Percentiles rank a stretch among this genome's conserved stretches.
These are phyloP conservation scores for Oncorhynchus keta DNA, from an alignment of 2,113 vertebrate genomes.

Conservation along the genomic window DNA sequence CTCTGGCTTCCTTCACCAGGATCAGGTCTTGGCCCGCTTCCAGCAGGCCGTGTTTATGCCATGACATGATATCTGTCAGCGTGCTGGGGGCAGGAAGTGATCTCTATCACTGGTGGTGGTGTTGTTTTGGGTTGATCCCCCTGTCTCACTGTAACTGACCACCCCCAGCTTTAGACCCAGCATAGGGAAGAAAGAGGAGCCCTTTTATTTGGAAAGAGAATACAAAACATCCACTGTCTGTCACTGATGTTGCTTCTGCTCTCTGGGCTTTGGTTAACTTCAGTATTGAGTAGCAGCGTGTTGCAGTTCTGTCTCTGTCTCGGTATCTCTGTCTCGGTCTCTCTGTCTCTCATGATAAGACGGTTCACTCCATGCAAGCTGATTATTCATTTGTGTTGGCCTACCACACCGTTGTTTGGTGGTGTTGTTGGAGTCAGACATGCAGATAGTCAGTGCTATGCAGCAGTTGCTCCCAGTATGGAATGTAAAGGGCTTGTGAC, in stretches of 20 bases:
- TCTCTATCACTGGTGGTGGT: slow-evolving; percentile 21
- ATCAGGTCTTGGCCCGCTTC: slow-evolving; percentile 31
- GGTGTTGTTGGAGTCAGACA: no score
- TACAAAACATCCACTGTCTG: slow-evolving; percentile 8
- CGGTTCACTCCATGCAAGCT: neutral
- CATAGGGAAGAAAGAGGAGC: neutral
- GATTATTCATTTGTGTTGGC: neutral
- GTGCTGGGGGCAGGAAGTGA: slow-evolving; percentile 45
- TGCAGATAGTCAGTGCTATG: neutral
- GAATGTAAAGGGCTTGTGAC: neutral
- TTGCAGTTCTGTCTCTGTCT: neutral
- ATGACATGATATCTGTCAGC: slow-evolving; percentile 39
- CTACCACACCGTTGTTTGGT: slow-evolving; percentile 1
- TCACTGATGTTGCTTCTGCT: slow-evolving; percentile 8
- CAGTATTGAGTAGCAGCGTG: neutral
- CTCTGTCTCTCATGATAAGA: neutral
- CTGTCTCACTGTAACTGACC: neutral
- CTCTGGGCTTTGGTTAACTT: neutral
- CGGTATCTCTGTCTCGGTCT: no score
- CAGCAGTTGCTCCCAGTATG: neutral
- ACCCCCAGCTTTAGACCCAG: neutral
- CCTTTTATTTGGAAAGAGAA: neutral
- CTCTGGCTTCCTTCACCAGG: slow-evolving; percentile 11
- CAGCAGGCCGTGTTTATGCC: slow-evolving; percentile 47
- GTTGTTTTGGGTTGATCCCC: slow-evolving; percentile 41